Base-by-base conservation (phyloP, 2,888 invertebrate genomes). In the Oeneis ivallda region DNA sequence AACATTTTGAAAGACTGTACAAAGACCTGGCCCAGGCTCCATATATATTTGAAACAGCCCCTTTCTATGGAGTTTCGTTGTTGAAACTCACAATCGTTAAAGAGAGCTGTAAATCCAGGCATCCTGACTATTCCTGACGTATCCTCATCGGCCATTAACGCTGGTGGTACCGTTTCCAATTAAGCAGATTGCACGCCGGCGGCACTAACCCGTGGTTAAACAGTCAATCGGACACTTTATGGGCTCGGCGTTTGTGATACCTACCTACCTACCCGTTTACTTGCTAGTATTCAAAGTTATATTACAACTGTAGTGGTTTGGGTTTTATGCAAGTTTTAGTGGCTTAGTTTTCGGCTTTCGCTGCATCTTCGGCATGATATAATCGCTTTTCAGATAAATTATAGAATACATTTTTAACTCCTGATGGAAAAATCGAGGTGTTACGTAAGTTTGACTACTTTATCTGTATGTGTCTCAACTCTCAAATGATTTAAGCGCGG, bases 171-270 rank as follows among this genome's bases (percentile, higher is more conserved):
- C 83, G 81, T 86, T 87, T 85, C 83, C 88, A 89, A 89, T 89
- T 89, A 89, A 89, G 86, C 89, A 87, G 88, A 89, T 89, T 89
- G 88, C 85, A 83, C 80, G 86, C 87, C 86, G 84, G 83, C 84
- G 85, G 82, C 82, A 82, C 86, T 87, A 87, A 87, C 84, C 84
- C 81, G 74, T 80, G 82, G 83, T 87, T 86, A 86, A 87, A 86
- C 83, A 85, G 84, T 80, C 85, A 84, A 87, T 86, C 82, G 87
- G 88, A 85, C 85, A 85, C 84, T 88, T 88, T 87, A 88, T 79
- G 77, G 83, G 78, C 73, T 72, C 59, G 74, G 80, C 79, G 81
- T 52, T 81, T 73, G 82, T 83, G 82, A 82, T 82, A 79, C 76
- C 78, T 82, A 79, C 76, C 78, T 82, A 79, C 76, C 79, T 82